Conservation (phyloP, 2,797 vertebrate species). For the Yasuhikotakia modesta region DNA sequence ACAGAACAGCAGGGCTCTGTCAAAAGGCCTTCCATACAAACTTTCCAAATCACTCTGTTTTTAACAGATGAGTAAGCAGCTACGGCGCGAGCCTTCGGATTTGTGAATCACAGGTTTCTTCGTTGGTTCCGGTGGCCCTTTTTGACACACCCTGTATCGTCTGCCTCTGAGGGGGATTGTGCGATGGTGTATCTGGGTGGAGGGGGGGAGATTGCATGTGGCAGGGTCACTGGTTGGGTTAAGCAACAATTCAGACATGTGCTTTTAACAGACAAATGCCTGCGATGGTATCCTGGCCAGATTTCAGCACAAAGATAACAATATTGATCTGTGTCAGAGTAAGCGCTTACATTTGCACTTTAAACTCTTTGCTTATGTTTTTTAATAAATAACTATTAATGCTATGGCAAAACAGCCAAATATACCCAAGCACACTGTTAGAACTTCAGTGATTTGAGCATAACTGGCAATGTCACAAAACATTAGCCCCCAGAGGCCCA, state of each 20-base stretch:
- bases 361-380: not conserved
- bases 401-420: not conserved
- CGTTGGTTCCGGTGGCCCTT: conserved; percentile 66
- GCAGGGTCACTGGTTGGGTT: conserved; percentile 81
- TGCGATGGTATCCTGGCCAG: conserved; percentile 38
- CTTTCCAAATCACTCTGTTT: conserved; percentile 80
- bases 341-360: not conserved
- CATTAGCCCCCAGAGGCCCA: conserved; percentile 69
- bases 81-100: conserved; percentile 65
- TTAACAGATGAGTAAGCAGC: conserved; percentile 89
- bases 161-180: conserved; percentile 69
- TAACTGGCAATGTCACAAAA: conserved; percentile 73
- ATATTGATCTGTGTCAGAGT: conserved; percentile 7
- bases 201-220: conserved; percentile 71
- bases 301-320: not conserved
- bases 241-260: conserved; percentile 80
- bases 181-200: conserved; percentile 66
- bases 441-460: conserved; percentile 71
- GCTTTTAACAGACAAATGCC: conserved; percentile 71
- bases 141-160: conserved; percentile 68
- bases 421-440: conserved; percentile 52
- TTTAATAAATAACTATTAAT: not conserved
- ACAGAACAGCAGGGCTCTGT: conserved; percentile 87
- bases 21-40: conserved; percentile 83
- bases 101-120: conserved; percentile 75